Evolutionary conservation across 2,113 vertebrate species (phyloP).

Genomic region (Picathartes gymnocephalus): DNA sequence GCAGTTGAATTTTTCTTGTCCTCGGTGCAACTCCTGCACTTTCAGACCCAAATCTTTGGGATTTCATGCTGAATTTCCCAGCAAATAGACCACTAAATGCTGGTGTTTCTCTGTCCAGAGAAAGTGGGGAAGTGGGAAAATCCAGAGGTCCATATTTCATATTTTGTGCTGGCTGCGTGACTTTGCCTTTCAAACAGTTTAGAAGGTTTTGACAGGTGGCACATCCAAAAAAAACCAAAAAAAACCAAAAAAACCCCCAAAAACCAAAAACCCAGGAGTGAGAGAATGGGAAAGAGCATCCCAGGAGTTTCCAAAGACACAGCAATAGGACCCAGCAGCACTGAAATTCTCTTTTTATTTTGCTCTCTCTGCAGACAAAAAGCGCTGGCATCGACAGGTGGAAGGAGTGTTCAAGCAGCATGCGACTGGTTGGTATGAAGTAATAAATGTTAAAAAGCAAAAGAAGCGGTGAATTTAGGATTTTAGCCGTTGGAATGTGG

Average conservation of each 20-base stretch:
- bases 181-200: neutral
- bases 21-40: neutral
- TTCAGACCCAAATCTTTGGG: neutral
- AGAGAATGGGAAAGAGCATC: neutral
- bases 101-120: neutral
- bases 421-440: constrained; percentile 95
- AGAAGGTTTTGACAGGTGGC: neutral
- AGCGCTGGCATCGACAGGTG: constrained; percentile 92
- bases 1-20: neutral
- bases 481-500: neutral
- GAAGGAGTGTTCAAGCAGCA: constrained; percentile 94
- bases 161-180: neutral
- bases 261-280: neutral
- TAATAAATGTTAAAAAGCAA: neutral
- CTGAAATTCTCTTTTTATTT: neutral
- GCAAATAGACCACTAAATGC: neutral
- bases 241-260: neutral
- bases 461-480: neutral
- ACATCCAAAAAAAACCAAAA: neutral
- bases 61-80: neutral
- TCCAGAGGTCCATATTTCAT: neutral
- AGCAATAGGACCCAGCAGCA: neutral
- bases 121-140: neutral
- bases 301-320: neutral
- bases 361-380: constrained; percentile 82